Evolutionary conservation across 2,113 vertebrate species (phyloP).

Genomic region (Ochotona princeps): DNA sequence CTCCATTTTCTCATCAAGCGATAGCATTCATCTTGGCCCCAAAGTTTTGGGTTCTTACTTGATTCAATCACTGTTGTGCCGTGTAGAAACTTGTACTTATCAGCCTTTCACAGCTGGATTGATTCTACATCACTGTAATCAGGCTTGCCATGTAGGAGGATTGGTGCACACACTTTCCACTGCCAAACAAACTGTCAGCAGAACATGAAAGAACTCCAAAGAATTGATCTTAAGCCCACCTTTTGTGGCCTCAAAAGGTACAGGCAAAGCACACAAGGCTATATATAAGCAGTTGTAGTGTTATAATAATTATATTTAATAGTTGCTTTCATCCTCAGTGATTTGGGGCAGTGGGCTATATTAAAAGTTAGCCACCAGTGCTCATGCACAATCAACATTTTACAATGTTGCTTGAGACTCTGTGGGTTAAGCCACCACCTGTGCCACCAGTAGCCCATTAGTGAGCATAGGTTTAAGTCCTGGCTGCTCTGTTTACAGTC

Average conservation of each 20-base stretch:
- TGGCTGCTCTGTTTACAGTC: too few species aligned
- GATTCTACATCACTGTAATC: not conserved
- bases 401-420: too few species aligned
- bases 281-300: not conserved
- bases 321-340: not conserved
- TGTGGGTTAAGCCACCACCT: too few species aligned
- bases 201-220: not conserved
- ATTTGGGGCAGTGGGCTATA: not conserved
- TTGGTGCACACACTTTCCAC: not conserved
- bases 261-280: not conserved
- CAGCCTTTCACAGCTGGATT: not conserved
- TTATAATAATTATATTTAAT: not conserved
- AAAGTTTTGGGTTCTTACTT: conserved; percentile 5
- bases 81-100: conserved; percentile 28
- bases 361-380: conserved; percentile 14
- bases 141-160: not conserved
- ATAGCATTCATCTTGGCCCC: not conserved
- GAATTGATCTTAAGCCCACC: conserved; percentile 11
- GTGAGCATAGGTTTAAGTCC: too few species aligned
- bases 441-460: too few species aligned
- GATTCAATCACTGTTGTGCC: not conserved
- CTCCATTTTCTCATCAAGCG: not conserved
- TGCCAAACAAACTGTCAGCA: not conserved
- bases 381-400: not conserved
- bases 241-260: not conserved